These are phyloP conservation scores for Spilogale gracilis DNA, from an alignment of 2,113 vertebrate genomes.

Conservation along the genomic window DNA sequence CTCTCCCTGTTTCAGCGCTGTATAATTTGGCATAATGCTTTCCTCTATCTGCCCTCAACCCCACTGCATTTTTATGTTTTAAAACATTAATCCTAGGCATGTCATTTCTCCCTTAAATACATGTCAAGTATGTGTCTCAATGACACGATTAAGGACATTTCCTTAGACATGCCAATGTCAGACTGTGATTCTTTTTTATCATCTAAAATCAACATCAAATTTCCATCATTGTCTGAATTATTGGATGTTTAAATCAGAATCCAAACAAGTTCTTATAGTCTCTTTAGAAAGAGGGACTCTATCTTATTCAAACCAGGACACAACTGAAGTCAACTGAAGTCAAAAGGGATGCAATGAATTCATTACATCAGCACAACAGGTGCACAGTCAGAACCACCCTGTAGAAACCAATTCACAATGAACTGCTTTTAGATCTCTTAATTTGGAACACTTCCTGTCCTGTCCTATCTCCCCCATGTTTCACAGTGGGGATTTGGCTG, in stretches of 20 bases:
- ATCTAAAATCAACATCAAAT: constrained; percentile 11
- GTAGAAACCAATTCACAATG: background rate
- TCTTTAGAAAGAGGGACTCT: background rate
- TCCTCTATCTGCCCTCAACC: background rate
- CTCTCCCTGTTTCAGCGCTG: background rate
- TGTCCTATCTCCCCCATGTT: background rate
- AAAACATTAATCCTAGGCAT: background rate
- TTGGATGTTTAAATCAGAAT: background rate
- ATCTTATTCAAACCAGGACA: background rate
- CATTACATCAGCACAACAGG: background rate
- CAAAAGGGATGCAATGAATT: background rate
- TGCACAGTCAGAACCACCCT: background rate
- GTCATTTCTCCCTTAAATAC: background rate
- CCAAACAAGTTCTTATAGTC: background rate
- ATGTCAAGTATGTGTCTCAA: background rate
- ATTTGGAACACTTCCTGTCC: background rate
- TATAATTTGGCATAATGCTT: background rate
- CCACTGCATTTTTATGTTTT: background rate
- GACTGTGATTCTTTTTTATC: background rate
- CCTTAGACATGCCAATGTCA: background rate
- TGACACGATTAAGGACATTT: background rate
- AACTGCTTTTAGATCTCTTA: background rate
- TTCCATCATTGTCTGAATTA: constrained; percentile 3
- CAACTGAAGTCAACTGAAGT: too few relatives aligned
- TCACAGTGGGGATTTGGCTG: background rate